A percentile compares a stretch with the other conserved stretches of the same genome.
These are phyloP conservation scores for Dicyrtomina minuta DNA, from an alignment of 2,888 invertebrate genomes.

Conservation along the genomic window DNA sequence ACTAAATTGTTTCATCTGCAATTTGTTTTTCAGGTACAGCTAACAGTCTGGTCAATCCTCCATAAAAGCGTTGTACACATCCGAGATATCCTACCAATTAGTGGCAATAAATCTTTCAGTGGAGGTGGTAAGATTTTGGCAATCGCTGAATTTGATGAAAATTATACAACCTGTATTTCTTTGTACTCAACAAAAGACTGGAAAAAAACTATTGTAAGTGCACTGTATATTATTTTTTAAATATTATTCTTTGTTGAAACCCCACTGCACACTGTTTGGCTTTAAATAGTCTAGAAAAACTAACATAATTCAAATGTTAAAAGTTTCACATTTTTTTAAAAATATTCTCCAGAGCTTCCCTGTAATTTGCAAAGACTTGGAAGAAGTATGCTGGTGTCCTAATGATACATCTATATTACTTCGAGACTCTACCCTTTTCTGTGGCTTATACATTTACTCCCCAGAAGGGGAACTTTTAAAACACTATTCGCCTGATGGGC, in stretches of 20 bases:
- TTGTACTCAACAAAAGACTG: conserved; percentile 33
- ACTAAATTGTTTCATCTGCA: no score
- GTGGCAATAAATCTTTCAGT: conserved; percentile 31
- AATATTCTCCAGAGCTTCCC: conserved; percentile 6
- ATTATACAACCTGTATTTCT: conserved; percentile 14
- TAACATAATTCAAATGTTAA: no score
- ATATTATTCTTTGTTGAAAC: neutral
- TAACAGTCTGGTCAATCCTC: conserved; percentile 42
- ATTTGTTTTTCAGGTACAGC: conserved; percentile 38
- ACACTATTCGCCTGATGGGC: conserved; percentile 39
- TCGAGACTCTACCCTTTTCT: conserved; percentile 42
- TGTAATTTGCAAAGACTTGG: conserved; percentile 32
- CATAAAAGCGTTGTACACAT: conserved; percentile 27
- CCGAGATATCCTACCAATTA: conserved; percentile 34
- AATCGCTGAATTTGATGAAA: conserved; percentile 26
- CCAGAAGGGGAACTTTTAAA: conserved; percentile 34
- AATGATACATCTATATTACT: conserved; percentile 15
- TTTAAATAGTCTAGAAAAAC: no score
- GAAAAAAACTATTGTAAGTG: conserved; percentile 20
- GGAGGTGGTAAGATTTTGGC: conserved; percentile 34
- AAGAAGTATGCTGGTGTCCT: conserved; percentile 39
- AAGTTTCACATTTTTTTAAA: neutral
- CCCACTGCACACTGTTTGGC: no score
- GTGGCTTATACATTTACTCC: conserved; percentile 41
- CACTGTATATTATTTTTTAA: neutral